Base-by-base conservation (phyloP, 2,797 vertebrate species). In the Etheostoma nigrum region DNA sequence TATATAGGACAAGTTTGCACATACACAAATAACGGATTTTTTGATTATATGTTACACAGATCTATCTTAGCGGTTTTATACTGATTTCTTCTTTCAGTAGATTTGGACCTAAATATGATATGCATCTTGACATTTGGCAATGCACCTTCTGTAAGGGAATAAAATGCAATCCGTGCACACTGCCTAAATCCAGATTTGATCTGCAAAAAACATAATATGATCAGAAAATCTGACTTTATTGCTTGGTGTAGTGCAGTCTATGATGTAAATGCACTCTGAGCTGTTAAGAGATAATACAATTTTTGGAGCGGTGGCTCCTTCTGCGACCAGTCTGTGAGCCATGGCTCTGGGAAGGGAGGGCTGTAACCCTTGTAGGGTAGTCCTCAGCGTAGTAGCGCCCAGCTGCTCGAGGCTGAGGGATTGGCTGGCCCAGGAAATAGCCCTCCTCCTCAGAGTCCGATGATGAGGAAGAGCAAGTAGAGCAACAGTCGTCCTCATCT, bases 391-490 rank as follows among this genome's bases (percentile, higher is more conserved):
- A 98, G 91, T 96, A 97, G 87, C 95, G 95, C 71, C 96, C 94
- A 0, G 93, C 92, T 3, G 67, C 33, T 65, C 96, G 94, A 19
- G 98, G 97, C 83, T 97, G 96, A 55, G 98, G 98, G 78, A 99
- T 99, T 10, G 97, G 98, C 82, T 99, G 97, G 78, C 98, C 98
- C 47, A 99, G 95, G 81, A 99, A 99, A 90, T 96, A 99, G 0
- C 98, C 98, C 70, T 99, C 98, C 85, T 99, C 97, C 81, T 99
- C 98, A 2, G 98, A 99, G 89, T 99, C 98, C 0, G 98, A 99
- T 2, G 97, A 99, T 8, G 97, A 97, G 7, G 97, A 99, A 0
- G 97, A 99, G 33, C 97, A 97, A 15, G 97, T 98, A 1, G 97
- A 97, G 74, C 96, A 97, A 96, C 96, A 99, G 85, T 97, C 97